Conservation (phyloP, 2,888 invertebrate genomes). For the Pseudeuparius sepicola region DNA sequence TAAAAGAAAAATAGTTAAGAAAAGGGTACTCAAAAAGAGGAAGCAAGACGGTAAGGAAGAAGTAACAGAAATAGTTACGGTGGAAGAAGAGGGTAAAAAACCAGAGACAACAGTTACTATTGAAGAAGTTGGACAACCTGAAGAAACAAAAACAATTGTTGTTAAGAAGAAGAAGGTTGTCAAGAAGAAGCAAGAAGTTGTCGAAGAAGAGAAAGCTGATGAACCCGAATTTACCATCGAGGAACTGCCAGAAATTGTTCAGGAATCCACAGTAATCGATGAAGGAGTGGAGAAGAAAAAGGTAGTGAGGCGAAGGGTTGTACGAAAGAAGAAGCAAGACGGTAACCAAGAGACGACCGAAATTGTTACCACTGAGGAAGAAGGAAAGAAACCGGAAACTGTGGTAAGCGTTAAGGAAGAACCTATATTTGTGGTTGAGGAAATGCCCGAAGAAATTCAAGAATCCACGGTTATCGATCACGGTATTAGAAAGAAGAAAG, state of each 20-base stretch:
- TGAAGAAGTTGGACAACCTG: constrained; percentile 23
- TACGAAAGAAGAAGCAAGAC: constrained; percentile 30
- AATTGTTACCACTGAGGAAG: constrained; percentile 33
- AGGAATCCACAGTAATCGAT: constrained; percentile 28
- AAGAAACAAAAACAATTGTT: too few relatives aligned
- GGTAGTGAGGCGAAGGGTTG: constrained; percentile 25
- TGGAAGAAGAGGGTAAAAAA: constrained; percentile 35
- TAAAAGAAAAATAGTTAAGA: constrained; percentile 30
- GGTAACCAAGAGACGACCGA: constrained; percentile 31
- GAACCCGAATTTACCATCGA: constrained; percentile 22
- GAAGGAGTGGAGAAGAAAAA: constrained; percentile 37
- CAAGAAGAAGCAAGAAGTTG: too few relatives aligned
- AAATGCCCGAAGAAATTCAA: constrained; percentile 25
- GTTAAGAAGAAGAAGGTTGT: too few relatives aligned
- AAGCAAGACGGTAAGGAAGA: constrained; percentile 36
- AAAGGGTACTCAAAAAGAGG: constrained; percentile 33
- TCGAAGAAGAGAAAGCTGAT: too few relatives aligned
- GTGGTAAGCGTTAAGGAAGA: constrained; percentile 28
- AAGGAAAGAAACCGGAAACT: constrained; percentile 29
- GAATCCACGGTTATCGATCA: constrained; percentile 24
- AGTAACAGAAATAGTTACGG: constrained; percentile 25
- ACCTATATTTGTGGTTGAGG: constrained; percentile 15
- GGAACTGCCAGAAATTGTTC: constrained; percentile 27
- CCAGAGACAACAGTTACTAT: constrained; percentile 33
- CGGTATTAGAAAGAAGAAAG: constrained; percentile 22